Base-by-base conservation (phyloP, 2,113 vertebrate genomes). In the Ageneiosus marmoratus region DNA sequence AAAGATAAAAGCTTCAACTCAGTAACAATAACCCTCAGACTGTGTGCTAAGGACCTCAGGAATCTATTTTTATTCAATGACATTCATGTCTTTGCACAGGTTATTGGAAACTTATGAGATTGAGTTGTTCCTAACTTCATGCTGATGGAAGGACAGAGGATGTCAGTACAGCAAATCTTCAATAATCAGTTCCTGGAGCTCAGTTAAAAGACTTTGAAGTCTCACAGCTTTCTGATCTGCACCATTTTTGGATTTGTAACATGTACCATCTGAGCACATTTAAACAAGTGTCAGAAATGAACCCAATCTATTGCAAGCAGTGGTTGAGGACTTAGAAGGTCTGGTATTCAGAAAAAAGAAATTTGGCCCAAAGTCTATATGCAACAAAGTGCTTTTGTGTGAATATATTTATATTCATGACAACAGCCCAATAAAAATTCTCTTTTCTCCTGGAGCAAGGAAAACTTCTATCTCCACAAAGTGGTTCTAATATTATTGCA, bases 161-260 rank as follows among this genome's bases (percentile, higher is more conserved):
- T 58, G 53, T 74, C 72, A 4, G 77, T 63, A 80, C 16, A 77
- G 77, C 69, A 84, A 84, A 87, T 87, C 75, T 88, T 80, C 58
- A 44, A 82, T 86, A 81, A 86, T 82, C 76, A 67, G 51, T 79
- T 88, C 80, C 56, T 58, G 72, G 65, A 76, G 44, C 34, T 77
- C 73, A 69, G 79, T 29, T 70, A 80, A 72, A 74, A 83, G 18
- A 16, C 73, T 83, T 48, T 77, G 29, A 86, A 79, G 46, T 27
- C 55, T 72, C 55, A 44, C 74, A 73, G 67, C 44, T 48, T 80
- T 82, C 76, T 51, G 65, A 82, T 60, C 63, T 48, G 27, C 20
- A 76, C 51, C 55, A 22, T 67, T 46, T 72, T 32, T 82, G 80
- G 73, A 76, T 76, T 55, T 13, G 24, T 50, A 69, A 29, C 37